These are phyloP conservation scores for Nasonia oneida DNA, from an alignment of 2,888 invertebrate genomes.

Conservation along the genomic window DNA sequence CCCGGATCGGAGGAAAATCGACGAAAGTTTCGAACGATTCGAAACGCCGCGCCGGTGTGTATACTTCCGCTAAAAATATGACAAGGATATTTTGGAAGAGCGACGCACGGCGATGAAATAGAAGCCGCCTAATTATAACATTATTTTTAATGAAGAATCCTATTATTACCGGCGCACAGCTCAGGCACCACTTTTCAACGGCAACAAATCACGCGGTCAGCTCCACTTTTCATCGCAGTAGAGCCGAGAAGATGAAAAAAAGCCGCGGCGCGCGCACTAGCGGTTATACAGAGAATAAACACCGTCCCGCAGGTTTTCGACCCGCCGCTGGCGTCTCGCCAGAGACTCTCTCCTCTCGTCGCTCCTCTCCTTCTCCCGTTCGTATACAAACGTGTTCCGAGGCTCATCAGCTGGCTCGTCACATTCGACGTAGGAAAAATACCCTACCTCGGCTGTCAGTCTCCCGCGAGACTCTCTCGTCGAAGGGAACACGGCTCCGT, in stretches of 20 bases:
- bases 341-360: background rate
- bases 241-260: background rate
- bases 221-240: background rate
- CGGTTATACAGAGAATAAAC: conserved; percentile 45
- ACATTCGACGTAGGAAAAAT: conserved; percentile 17
- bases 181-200: background rate
- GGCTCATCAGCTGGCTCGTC: background rate
- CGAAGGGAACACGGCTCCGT: background rate
- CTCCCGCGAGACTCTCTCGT: background rate
- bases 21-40: background rate
- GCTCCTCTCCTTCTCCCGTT: background rate
- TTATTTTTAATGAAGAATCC: conserved; percentile 7
- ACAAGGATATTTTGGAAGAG: background rate
- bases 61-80: background rate
- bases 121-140: background rate
- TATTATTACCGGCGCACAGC: background rate
- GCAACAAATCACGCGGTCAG: background rate
- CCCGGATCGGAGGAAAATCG: background rate
- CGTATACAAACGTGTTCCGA: background rate
- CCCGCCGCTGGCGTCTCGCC: conserved; percentile 31
- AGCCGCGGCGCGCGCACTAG: background rate
- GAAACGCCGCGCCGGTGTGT: background rate
- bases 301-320: conserved; percentile 21
- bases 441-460: background rate
- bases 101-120: background rate